phyloP scores from a whole-genome alignment of 2,888 invertebrate genomes.

The Stenchaetothrips biformis region DNA sequence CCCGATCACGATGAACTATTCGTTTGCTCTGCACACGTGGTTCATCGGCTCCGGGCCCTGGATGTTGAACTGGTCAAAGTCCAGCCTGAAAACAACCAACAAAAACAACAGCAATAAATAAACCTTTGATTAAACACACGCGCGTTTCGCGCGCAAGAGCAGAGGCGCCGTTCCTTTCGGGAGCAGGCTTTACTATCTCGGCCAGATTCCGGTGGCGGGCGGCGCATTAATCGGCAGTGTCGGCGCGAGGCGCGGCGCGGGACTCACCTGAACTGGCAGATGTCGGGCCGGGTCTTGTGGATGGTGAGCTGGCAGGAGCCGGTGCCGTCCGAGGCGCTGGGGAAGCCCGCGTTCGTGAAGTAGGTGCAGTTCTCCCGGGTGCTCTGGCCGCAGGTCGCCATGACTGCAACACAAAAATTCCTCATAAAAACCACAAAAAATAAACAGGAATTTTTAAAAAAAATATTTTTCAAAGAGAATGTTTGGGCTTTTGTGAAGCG shows the following conservation, averaged over 20 bases:
- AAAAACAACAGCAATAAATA: background rate
- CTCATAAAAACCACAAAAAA: constrained; percentile 21
- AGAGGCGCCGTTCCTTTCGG: no score
- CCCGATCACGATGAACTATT: constrained; percentile 83
- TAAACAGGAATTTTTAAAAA: no score
- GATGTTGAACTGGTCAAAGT: constrained; percentile 71
- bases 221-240: no score
- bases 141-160: no score
- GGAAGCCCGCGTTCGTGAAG: constrained; percentile 79
- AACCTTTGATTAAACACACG: no score
- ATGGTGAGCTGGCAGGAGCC: constrained; percentile 82
- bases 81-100: constrained; percentile 53
- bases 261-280: constrained; percentile 85
- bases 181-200: no score
- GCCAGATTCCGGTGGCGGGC: no score
- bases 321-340: constrained; percentile 67
- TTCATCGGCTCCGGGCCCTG: constrained; percentile 71
- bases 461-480: background rate
- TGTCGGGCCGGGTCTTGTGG: constrained; percentile 67
- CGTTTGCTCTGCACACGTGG: constrained; percentile 75
- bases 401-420: constrained; percentile 52
- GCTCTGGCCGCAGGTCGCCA: constrained; percentile 71
- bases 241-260: no score
- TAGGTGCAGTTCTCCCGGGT: constrained; percentile 78
- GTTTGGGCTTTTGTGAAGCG: constrained; percentile 10